Conservation (phyloP, 2,888 invertebrate species). For the Osedax frankpressi region DNA sequence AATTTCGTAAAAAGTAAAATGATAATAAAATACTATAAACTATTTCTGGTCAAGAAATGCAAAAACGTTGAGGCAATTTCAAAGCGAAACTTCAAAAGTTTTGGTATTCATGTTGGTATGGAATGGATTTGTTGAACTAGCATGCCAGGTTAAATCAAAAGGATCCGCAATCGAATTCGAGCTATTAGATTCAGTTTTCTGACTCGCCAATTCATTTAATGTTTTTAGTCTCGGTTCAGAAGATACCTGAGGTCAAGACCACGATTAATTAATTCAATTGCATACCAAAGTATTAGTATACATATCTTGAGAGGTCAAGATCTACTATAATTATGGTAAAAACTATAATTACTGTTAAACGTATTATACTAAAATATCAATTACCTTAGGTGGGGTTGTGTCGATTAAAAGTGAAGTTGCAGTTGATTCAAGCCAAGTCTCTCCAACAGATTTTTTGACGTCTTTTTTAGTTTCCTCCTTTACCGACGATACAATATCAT, state of each 20-base stretch:
- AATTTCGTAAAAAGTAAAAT: too few relatives aligned
- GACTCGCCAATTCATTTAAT: background rate
- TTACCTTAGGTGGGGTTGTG: background rate
- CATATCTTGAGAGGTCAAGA: too few relatives aligned
- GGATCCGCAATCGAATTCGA: background rate
- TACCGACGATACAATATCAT: background rate
- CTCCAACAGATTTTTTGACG: background rate
- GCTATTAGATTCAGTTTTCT: background rate
- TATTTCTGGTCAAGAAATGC: too few relatives aligned
- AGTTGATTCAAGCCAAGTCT: background rate
- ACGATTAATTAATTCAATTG: too few relatives aligned
- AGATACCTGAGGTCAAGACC: too few relatives aligned
- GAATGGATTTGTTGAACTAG: background rate
- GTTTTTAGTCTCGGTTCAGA: background rate
- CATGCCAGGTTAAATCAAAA: background rate
- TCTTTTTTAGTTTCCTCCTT: background rate
- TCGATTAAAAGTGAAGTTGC: background rate
- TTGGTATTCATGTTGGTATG: background rate
- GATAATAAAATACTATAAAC: too few relatives aligned
- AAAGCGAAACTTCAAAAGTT: background rate
- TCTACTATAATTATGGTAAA: background rate
- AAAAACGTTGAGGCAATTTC: background rate
- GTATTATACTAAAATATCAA: too few relatives aligned
- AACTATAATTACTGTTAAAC: too few relatives aligned
- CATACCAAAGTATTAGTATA: too few relatives aligned